Base-by-base conservation (phyloP, 2,797 vertebrate species). In the Tragopan temminckii region DNA sequence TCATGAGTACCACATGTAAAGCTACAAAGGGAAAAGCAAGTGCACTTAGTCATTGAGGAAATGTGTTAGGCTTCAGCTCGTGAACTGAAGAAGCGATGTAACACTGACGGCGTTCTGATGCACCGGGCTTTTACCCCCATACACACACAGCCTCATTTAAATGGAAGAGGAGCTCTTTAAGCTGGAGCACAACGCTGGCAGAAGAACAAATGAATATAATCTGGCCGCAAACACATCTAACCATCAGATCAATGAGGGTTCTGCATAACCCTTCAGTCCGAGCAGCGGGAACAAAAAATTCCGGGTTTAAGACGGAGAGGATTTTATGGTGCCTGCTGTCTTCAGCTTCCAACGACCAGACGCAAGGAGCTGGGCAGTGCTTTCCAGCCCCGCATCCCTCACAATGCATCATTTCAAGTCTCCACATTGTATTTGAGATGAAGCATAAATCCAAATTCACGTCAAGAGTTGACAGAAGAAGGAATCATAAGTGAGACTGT, bases 1-100 rank as follows among this genome's bases (percentile, higher is more conserved):
- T 98, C 97, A 98, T 94, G 93, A 96, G 98, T 98, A 48, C 94
- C 98, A 98, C 99, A 99, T 99, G 98, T 98, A 99, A 98, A 98
- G 96, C 99, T 99, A 33, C 25, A 68, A 59, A 31, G 77, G 69
- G 89, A 75, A 68, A 67, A 93, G 64, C 31, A 76, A 88, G 24
- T 61, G 45, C 4, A 21, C 48, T 70, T 7, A 59, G 46, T 64
- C 88, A 63, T 7, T 53, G 85, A 80, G 78, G 72, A 58, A 43
- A n/a, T 0, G 9, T 2, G 35, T 3, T 42, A 14, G 78, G 66
- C 67, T 48, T 9, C 36, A 61, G 76, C 53, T 59, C 55, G 36
- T 9, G 53, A 71, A 67, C 31, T 15, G 1, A 10, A 35, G 43
- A 31, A 20, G 5, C 36, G 58, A 16, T 8, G 1, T 5, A 27